Base-by-base conservation (phyloP, 2,797 vertebrate genomes). In the Danio albolineatus region DNA sequence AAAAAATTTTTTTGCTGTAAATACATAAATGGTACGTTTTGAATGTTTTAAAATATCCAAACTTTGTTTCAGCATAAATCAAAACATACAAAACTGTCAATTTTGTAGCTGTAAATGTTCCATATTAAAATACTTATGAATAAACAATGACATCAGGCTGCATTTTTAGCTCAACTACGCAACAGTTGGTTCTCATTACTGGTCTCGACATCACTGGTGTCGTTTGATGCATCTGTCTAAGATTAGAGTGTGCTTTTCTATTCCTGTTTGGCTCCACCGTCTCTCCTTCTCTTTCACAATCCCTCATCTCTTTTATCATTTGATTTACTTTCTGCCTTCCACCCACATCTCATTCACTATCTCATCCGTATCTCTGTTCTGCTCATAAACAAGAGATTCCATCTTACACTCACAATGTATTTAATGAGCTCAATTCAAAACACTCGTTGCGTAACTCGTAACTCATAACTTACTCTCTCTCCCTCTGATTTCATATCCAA, bases 341-440 rank as follows among this genome's bases (percentile, higher is more conserved):
- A 43, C 28, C 8, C n/a, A 0, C 16, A 38, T 43, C 19, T 60
- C 53, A 60, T 59, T 78, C 28, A 16, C 16, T 2, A 8, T 76
- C 43, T 59, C 28, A 59, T 69, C 44, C 9, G 7, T 70, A 49
- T 61, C 9, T 38, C 65, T 49, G 54, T 14, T 12, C 17, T 41
- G 16, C 56, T 41, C 46, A 43, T 49, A 43, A 61, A 70, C 66
- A 71, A 57, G 57, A 51, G 56, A 59, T 53, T 70, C 36, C 65
- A 70, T 69, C 43, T 51, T 60, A 17, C 7, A 3, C 16, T 73
- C n/a, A 56, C 39, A 56, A 79, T 56, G 49, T 39, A 65, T 79
- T 73, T 73, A 72, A 65, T 79, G 41, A 73, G 59, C 10, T 21
- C 48, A n/a, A 64, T 73, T 79, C 16, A 79, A 64, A 79, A 43